Evolutionary conservation across 2,888 invertebrate species (phyloP), one percentile per base, ranked within the genome.

Genomic region (Sipha maydis): DNA sequence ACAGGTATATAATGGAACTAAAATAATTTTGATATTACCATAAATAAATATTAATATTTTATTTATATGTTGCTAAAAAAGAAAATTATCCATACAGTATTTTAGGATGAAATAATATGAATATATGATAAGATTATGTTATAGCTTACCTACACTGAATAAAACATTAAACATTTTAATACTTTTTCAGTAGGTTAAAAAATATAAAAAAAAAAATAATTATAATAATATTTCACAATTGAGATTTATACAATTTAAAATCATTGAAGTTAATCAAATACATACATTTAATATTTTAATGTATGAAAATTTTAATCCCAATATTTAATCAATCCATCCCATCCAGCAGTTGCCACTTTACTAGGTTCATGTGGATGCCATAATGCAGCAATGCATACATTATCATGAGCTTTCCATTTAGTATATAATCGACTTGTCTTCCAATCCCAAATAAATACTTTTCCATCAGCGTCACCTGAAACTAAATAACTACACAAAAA

Each of bases 291-390:
- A 31, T 54, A 54, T 14, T 48, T 48, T 8, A 48, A 48, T 48
- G 48, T 11, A 48, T 48, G 11, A 4, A 2, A 3, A 48, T 67
- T 41, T 94, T 94, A 99, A 93, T 99, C 99, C 99, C 99, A 99
- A 92, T 97, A 98, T 92, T 99, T 99, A 91, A 99, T 98, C 90
- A 97, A 93, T 11, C 98, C 98, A 92, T 99, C 99, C 99, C 99
- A 99, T 82, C 99, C 99, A 75, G 98, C 98, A 0, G 99, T 98
- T n/a, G 97, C 96, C 88, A 99, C 94, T 92, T 97, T 97, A 91
- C 98, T 98, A 4, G 99, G 97, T 92, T 99, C 99, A 91, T 99
- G 99, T 0, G 99, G 99, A 93, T 99, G 99, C 99, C 99, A 99
- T 28, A 99, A 93, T 0, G 96, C 95, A 28, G 95, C 95, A 90